Conservation (phyloP, 2,113 vertebrate species). For the Gasterosteus nipponicus region DNA sequence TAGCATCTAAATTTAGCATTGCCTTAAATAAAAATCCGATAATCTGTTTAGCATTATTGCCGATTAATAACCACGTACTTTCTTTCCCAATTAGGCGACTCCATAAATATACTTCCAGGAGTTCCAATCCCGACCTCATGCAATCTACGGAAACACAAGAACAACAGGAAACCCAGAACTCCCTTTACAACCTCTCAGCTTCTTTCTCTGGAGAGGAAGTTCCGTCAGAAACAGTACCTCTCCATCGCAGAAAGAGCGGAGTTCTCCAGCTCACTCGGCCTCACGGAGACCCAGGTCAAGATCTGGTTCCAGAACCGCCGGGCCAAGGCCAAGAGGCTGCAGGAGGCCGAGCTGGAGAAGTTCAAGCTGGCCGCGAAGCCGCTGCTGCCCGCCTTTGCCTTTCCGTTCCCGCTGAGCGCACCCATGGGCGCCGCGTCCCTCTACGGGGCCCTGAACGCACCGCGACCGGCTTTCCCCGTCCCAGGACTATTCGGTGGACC, state of each 20-base stretch:
- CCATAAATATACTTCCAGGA: constrained; percentile 57
- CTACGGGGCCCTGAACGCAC: constrained; percentile 78
- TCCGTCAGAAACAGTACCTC: constrained; percentile 88
- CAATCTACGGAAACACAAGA: constrained; percentile 86
- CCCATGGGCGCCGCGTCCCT: constrained; percentile 77
- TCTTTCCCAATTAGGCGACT: constrained; percentile 5
- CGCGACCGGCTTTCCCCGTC: constrained; percentile 76
- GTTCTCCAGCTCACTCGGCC: constrained; percentile 84
- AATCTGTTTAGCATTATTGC: background rate
- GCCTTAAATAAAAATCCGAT: background rate
- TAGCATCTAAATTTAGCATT: no score
- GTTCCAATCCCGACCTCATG: constrained; percentile 71
- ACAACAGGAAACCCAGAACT: constrained; percentile 87
- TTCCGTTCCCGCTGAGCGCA: constrained; percentile 82
- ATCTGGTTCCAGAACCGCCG: constrained; percentile 90
- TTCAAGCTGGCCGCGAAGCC: constrained; percentile 86
- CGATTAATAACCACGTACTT: background rate
- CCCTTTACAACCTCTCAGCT: constrained; percentile 87
- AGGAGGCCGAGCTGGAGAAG: constrained; percentile 88
- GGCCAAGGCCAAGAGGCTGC: constrained; percentile 88
- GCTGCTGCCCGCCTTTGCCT: constrained; percentile 81
- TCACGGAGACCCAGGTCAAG: constrained; percentile 89
- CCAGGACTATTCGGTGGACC: constrained; percentile 84
- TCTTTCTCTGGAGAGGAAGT: constrained; percentile 87
- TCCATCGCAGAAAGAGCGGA: constrained; percentile 85